A percentile compares a stretch with the other conserved stretches of the same genome.
phyloP scores from a whole-genome alignment of 2,797 vertebrate species.

The Danio aesculapii region DNA sequence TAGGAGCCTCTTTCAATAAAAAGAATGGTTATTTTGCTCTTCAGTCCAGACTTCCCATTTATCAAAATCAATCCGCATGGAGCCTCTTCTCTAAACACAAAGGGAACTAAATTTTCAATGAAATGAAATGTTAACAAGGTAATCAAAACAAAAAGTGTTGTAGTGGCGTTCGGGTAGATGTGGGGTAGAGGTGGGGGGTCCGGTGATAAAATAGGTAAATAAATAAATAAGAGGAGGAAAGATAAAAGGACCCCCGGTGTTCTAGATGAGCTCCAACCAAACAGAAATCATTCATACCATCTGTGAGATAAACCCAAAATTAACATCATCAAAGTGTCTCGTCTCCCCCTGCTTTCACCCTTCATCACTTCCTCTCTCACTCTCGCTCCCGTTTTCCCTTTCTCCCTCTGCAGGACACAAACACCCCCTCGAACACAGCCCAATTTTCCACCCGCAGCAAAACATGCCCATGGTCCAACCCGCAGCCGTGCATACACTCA shows the following conservation, averaged over 20 bases:
- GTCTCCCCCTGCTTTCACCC: slow-evolving; percentile 46
- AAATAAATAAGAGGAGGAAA: slow-evolving; percentile 36
- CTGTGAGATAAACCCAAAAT: slow-evolving; percentile 51
- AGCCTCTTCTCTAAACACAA: slow-evolving; percentile 27
- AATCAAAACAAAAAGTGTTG: slow-evolving; percentile 37
- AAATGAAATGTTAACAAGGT: slow-evolving; percentile 45
- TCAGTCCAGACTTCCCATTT: slow-evolving; percentile 32
- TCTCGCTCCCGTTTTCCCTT: slow-evolving; percentile 9
- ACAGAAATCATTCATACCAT: slow-evolving; percentile 53
- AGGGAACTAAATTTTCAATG: slow-evolving; percentile 15
- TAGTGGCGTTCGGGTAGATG: slow-evolving; percentile 6
- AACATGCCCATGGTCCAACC: slow-evolving; percentile 14
- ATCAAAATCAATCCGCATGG: slow-evolving; percentile 44
- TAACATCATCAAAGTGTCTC: slow-evolving; percentile 52
- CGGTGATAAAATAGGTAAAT: slow-evolving; percentile 39
- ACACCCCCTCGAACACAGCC: slow-evolving; percentile 1
- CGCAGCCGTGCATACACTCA: not conserved
- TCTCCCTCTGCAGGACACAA: slow-evolving; percentile 38
- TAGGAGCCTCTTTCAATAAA: slow-evolving; percentile 36
- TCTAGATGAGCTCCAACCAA: slow-evolving; percentile 43
- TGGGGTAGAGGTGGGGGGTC: slow-evolving; percentile 31
- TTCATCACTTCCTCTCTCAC: slow-evolving; percentile 35
- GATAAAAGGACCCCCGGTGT: slow-evolving; percentile 45
- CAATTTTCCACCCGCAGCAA: slow-evolving; percentile 20
- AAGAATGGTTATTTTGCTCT: slow-evolving; percentile 32